A percentile compares a stretch with the other conserved stretches of the same genome.
Evolutionary conservation across 2,888 invertebrate genomes (phyloP).

Genomic region (Acrobasis consociella): DNA sequence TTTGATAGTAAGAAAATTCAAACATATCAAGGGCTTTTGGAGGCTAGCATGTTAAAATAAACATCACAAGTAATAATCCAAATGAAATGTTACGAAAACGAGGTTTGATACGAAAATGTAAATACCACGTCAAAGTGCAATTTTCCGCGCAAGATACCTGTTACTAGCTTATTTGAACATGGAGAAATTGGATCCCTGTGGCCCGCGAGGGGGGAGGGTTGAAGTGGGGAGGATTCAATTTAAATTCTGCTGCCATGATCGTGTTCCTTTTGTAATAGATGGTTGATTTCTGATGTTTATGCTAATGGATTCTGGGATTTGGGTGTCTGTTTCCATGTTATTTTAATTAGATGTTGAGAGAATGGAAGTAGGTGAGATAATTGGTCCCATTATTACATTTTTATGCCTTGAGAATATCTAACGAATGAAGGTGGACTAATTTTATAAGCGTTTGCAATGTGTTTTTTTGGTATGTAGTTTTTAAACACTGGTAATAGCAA

Average conservation of each 20-base stretch:
- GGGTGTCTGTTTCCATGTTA: too few relatives aligned
- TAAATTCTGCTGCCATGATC: conserved; percentile 2
- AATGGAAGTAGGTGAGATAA: too few relatives aligned
- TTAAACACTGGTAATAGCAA: too few relatives aligned
- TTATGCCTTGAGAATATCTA: too few relatives aligned
- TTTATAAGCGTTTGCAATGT: too few relatives aligned
- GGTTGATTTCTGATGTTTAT: conserved; percentile 15
- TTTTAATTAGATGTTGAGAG: too few relatives aligned
- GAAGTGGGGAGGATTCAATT: background rate
- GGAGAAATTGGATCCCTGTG: conserved; percentile 1
- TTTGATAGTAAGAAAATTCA: too few relatives aligned
- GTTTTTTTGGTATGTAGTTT: too few relatives aligned
- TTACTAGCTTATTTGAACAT: background rate
- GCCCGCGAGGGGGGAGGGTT: background rate
- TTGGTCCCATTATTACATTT: too few relatives aligned
- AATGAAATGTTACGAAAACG: background rate
- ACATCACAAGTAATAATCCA: background rate
- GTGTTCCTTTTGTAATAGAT: conserved; percentile 4
- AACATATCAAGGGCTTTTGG: too few relatives aligned
- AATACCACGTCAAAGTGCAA: conserved; percentile 2
- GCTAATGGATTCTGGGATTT: background rate
- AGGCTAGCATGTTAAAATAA: too few relatives aligned
- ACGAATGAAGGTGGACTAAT: too few relatives aligned
- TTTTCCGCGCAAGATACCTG: background rate
- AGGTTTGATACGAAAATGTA: background rate